These are phyloP conservation scores for Drusus annulatus DNA, from an alignment of 1,140 invertebrate species.

Conservation along the genomic window DNA sequence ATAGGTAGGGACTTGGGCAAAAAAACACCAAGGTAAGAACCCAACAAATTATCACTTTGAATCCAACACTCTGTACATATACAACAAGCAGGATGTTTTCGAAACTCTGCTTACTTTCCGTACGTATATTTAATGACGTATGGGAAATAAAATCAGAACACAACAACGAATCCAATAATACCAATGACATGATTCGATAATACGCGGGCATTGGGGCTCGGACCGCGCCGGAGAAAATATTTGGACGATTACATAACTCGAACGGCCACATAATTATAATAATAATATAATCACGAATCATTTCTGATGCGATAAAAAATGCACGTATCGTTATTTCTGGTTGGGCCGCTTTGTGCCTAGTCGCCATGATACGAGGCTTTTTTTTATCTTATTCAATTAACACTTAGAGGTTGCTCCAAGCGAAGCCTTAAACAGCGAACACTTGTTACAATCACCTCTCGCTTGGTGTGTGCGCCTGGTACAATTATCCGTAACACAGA, in stretches of 20 bases:
- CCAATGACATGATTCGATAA: constrained; percentile 57
- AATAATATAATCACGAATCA: constrained; percentile 47
- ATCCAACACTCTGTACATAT: too few relatives aligned
- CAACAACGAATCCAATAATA: constrained; percentile 49
- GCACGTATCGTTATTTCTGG: constrained; percentile 28
- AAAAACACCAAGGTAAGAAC: too few relatives aligned
- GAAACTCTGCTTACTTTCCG: constrained; percentile 3
- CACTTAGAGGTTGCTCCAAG: background rate
- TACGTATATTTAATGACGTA: background rate
- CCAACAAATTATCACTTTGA: too few relatives aligned
- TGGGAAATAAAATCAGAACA: constrained; percentile 13
- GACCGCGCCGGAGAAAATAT: constrained; percentile 44
- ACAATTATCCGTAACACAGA: too few relatives aligned
- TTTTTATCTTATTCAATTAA: constrained; percentile 28
- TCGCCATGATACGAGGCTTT: background rate
- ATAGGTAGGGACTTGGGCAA: too few relatives aligned
- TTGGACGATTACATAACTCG: constrained; percentile 49
- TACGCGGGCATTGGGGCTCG: constrained; percentile 30
- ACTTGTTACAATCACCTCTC: too few relatives aligned
- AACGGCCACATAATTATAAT: constrained; percentile 30
- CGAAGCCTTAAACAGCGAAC: too few relatives aligned
- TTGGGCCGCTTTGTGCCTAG: background rate
- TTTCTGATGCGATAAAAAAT: constrained; percentile 36
- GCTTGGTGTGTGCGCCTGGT: too few relatives aligned
- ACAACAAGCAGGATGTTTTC: too few relatives aligned